Evolutionary conservation across 1,140 invertebrate species (phyloP).

Genomic region (Bombus balteatus): DNA sequence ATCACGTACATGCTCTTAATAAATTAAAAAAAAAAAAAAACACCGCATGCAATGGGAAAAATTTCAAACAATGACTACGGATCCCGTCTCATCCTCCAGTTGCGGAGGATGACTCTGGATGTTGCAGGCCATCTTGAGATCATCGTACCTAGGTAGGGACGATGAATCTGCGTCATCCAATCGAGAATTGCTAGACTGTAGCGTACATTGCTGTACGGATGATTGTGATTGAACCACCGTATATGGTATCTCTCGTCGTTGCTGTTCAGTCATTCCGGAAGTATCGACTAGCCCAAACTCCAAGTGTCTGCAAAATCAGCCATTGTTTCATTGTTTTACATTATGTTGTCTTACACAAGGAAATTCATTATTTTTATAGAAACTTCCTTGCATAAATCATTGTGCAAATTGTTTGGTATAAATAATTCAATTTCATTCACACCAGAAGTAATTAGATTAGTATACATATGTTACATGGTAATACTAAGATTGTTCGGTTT

Average conservation of each 20-base stretch:
- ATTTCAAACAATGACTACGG: conserved; percentile 82
- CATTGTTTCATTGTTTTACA: conserved; percentile 33
- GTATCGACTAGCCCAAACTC: conserved; percentile 95
- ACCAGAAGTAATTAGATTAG: conserved; percentile 8
- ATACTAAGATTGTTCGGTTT: too few relatives aligned
- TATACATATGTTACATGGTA: background rate
- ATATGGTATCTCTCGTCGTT: conserved; percentile 95
- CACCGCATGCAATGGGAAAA: conserved; percentile 57
- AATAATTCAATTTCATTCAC: background rate
- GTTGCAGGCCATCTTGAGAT: conserved; percentile 81
- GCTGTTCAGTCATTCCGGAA: conserved; percentile 93
- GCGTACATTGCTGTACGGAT: conserved; percentile 72
- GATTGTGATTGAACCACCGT: conserved; percentile 89
- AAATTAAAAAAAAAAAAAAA: conserved; percentile 67
- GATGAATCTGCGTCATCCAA: conserved; percentile 75
- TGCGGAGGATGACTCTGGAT: conserved; percentile 78
- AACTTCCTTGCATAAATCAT: background rate
- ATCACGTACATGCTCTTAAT: conserved; percentile 76
- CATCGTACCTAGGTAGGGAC: conserved; percentile 82
- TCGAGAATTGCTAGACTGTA: conserved; percentile 77
- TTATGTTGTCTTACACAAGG: background rate
- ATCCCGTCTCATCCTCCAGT: conserved; percentile 82
- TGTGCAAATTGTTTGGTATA: background rate
- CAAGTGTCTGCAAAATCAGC: conserved; percentile 85
- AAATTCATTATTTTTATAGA: background rate